Evolutionary conservation across 2,113 vertebrate genomes (phyloP).

Genomic region (Amia ocellicauda): DNA sequence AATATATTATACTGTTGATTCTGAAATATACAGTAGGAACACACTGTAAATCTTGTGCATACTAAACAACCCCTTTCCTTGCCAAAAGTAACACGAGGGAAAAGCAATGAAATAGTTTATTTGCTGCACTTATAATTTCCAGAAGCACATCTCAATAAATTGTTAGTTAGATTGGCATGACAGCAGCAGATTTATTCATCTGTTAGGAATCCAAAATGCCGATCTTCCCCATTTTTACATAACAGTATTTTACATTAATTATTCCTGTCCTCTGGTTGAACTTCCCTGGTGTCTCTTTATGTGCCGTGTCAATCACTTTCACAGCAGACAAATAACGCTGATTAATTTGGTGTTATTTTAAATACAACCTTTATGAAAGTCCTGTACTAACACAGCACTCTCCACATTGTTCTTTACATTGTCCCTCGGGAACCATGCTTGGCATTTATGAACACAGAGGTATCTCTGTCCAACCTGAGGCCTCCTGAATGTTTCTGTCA

Average conservation of each 20-base stretch:
- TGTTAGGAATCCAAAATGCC: not conserved
- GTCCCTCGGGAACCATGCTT: conserved; percentile 33
- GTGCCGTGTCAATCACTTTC: conserved; percentile 39
- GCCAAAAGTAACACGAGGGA: not conserved
- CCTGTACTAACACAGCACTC: conserved; percentile 10
- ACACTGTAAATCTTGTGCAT: too few relatives aligned
- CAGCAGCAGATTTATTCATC: conserved; percentile 8
- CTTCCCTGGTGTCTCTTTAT: conserved; percentile 28
- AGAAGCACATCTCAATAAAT: conserved; percentile 3
- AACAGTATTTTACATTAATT: conserved; percentile 36
- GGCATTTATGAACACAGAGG: conserved; percentile 36
- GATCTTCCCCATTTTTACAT: conserved; percentile 8
- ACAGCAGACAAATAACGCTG: conserved; percentile 21
- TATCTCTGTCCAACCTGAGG: conserved; percentile 37
- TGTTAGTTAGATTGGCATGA: conserved; percentile 11
- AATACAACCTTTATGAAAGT: not conserved
- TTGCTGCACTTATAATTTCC: conserved; percentile 9
- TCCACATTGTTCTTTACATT: conserved; percentile 24
- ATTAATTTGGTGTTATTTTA: conserved; percentile 17
- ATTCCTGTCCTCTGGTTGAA: conserved; percentile 44
- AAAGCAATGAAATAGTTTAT: not conserved
- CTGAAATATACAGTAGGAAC: too few relatives aligned
- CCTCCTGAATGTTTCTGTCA: conserved; percentile 5
- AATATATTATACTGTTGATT: too few relatives aligned
- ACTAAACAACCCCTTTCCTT: too few relatives aligned